phyloP scores from a whole-genome alignment of 2,113 vertebrate species.

The Lethenteron reissneri region DNA sequence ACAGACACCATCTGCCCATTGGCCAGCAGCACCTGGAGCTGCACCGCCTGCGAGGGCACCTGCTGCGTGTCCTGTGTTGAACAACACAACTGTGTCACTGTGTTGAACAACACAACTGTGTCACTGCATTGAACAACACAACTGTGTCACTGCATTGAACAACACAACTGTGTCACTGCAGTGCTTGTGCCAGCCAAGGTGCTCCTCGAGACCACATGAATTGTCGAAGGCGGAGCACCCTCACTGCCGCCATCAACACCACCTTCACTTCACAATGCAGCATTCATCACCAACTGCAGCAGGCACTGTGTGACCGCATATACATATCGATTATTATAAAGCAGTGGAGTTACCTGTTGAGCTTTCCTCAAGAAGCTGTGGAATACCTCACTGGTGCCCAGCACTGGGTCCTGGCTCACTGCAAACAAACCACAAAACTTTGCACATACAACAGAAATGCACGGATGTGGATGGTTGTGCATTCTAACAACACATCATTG shows the following conservation, averaged over 20 bases:
- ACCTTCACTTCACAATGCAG: no score
- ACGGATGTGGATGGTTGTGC: background rate
- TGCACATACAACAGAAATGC: background rate
- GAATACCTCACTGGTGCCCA: conserved; percentile 73
- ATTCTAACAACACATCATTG: background rate
- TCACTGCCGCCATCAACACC: no score
- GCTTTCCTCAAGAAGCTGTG: conserved; percentile 88
- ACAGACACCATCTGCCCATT: conserved; percentile 74
- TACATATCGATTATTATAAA: background rate
- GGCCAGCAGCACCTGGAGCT: conserved; percentile 64
- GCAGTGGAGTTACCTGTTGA: conserved; percentile 48
- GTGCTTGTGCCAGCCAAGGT: no score
- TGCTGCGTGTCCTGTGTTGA: conserved; percentile 67
- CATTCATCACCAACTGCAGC: no score
- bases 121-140: no score
- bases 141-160: no score
- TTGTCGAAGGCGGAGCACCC: no score
- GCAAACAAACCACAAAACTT: conserved; percentile 7
- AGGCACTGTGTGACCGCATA: no score
- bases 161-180: no score
- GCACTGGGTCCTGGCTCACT: conserved; percentile 75
- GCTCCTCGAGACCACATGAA: no score
- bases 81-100: no score
- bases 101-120: background rate
- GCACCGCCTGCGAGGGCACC: conserved; percentile 79